phyloP scores from a whole-genome alignment of 2,113 vertebrate genomes.

The Silurus asotus region DNA sequence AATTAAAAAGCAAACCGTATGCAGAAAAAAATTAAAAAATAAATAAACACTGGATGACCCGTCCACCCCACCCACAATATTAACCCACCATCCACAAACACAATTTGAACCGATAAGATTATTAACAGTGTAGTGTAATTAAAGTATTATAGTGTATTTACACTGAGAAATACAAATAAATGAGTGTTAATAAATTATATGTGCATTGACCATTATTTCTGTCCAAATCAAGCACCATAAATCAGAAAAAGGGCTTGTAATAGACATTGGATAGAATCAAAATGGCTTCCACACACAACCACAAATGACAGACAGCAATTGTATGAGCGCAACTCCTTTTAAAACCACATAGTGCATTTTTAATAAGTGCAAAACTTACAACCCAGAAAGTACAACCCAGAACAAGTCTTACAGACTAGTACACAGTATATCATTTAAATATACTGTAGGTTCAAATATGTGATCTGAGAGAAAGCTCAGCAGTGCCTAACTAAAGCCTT shows the following conservation, averaged over 20 bases:
- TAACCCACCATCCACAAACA: neutral
- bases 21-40: neutral
- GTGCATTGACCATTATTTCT: neutral
- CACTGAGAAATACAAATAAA: neutral
- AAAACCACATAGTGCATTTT: neutral
- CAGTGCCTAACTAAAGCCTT: neutral
- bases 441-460: neutral
- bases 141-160: too few species aligned
- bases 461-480: neutral
- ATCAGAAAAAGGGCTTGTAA: neutral
- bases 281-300: neutral
- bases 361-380: neutral
- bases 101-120: neutral
- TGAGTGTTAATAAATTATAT: neutral
- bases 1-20: neutral
- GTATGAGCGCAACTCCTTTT: neutral
- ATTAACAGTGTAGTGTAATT: neutral
- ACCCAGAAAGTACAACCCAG: neutral
- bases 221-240: neutral
- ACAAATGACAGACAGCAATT: neutral
- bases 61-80: neutral
- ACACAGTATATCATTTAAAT: neutral
- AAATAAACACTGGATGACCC: too few species aligned
- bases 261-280: neutral
- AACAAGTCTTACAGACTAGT: neutral